These are phyloP conservation scores for Netta rufina DNA, from an alignment of 2,797 vertebrate species.

Conservation along the genomic window DNA sequence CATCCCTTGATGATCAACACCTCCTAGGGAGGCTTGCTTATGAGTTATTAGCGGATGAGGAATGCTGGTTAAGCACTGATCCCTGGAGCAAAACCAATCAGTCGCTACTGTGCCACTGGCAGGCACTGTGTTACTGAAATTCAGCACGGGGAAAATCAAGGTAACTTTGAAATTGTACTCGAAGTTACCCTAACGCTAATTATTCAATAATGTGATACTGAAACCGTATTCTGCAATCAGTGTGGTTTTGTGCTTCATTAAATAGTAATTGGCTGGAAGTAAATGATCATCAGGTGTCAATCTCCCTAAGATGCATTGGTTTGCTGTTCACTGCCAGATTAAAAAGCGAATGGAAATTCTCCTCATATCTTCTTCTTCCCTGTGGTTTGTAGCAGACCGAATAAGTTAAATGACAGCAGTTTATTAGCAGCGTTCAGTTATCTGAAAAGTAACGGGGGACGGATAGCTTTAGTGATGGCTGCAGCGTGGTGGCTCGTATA, in stretches of 20 bases:
- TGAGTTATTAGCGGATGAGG: background rate
- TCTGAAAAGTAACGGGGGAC: background rate
- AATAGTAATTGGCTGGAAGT: constrained; percentile 72
- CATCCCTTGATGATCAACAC: background rate
- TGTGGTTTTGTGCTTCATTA: constrained; percentile 73
- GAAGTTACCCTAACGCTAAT: constrained; percentile 64
- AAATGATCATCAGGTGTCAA: constrained; percentile 66
- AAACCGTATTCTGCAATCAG: constrained; percentile 34
- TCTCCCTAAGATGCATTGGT: constrained; percentile 40
- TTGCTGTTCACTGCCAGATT: constrained; percentile 50
- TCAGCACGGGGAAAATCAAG: background rate
- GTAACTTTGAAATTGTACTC: background rate
- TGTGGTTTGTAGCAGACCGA: constrained; percentile 29
- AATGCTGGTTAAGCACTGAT: background rate
- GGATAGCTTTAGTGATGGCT: background rate
- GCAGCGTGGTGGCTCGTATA: background rate
- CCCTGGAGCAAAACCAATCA: background rate
- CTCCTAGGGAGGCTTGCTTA: background rate
- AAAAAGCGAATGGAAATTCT: constrained; percentile 61
- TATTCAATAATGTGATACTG: constrained; percentile 57
- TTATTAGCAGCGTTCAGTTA: constrained; percentile 21
- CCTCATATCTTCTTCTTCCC: constrained; percentile 34
- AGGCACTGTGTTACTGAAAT: constrained; percentile 35
- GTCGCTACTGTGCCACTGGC: constrained; percentile 7
- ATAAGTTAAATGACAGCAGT: background rate